Conservation (phyloP, 2,888 invertebrate species). For the Tridacna gigas region DNA sequence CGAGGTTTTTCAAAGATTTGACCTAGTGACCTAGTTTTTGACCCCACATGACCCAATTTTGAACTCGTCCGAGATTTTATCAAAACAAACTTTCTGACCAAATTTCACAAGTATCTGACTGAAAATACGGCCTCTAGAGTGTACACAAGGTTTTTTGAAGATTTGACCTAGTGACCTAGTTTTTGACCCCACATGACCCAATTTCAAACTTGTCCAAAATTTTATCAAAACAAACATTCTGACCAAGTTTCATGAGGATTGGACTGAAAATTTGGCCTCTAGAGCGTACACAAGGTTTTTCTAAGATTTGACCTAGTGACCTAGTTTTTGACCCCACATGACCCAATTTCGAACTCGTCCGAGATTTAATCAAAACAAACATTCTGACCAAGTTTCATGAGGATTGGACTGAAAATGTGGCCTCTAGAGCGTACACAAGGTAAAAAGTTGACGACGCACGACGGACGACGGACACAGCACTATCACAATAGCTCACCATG, state of each 20-base stretch:
- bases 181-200: neutral
- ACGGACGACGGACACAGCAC: neutral
- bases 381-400: neutral
- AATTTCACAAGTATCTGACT: neutral
- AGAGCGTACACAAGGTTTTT: neutral
- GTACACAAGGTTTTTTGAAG: neutral
- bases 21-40: slow-evolving; percentile 1
- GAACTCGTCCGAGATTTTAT: neutral
- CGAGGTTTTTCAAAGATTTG: neutral
- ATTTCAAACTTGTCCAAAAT: neutral
- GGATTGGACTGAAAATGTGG: neutral
- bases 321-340: slow-evolving; percentile 1
- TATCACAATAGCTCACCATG: neutral
- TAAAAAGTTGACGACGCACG: neutral
- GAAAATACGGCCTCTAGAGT: neutral
- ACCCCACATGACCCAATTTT: neutral
- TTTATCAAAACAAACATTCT: neutral
- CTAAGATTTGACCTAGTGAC: neutral
- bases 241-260: neutral
- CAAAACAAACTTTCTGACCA: neutral
- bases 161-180: slow-evolving; percentile 1
- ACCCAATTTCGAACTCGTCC: neutral
- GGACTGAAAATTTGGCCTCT: neutral
- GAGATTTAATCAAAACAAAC: neutral
- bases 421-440: neutral